A percentile compares a stretch with the other conserved stretches of the same genome.
Evolutionary conservation across 1,140 invertebrate genomes (phyloP).

Genomic region (Stegodyphus dumicola): DNA sequence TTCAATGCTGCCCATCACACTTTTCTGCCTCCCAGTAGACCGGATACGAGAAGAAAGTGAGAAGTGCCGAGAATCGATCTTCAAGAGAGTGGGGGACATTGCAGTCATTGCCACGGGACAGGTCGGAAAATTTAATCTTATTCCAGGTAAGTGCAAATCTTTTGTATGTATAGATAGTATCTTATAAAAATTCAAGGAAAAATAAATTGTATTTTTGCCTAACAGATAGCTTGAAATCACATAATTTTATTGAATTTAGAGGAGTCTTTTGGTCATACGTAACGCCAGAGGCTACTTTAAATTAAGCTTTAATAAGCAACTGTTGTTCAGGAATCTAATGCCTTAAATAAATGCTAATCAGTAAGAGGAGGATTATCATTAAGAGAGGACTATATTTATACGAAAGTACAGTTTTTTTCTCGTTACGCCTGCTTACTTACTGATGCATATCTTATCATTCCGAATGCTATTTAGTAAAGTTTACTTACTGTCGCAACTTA

Average conservation of each 20-base stretch:
- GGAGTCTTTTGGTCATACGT: too few species aligned
- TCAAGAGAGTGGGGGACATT: constrained; percentile 50
- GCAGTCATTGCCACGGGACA: constrained; percentile 37
- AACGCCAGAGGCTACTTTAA: too few species aligned
- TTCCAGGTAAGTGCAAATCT: constrained; percentile 13
- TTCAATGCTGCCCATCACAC: constrained; percentile 62
- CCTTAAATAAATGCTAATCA: too few species aligned
- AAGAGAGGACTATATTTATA: too few species aligned
- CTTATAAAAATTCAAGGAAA: background rate
- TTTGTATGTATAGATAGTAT: background rate
- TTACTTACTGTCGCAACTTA: too few species aligned
- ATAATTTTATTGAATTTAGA: background rate
- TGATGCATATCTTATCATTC: too few species aligned
- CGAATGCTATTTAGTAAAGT: too few species aligned
- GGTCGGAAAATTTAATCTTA: constrained; percentile 45
- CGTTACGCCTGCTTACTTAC: too few species aligned
- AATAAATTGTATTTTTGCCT: background rate
- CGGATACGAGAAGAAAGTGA: constrained; percentile 50
- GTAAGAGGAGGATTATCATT: too few species aligned
- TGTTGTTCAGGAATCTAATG: too few species aligned
- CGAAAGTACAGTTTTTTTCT: too few species aligned
- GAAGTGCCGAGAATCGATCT: constrained; percentile 11
- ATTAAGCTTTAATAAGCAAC: too few species aligned
- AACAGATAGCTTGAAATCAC: background rate
- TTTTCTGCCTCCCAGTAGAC: constrained; percentile 62